phyloP scores from a whole-genome alignment of 2,888 invertebrate species.

The Drosophila fulvimacula region DNA sequence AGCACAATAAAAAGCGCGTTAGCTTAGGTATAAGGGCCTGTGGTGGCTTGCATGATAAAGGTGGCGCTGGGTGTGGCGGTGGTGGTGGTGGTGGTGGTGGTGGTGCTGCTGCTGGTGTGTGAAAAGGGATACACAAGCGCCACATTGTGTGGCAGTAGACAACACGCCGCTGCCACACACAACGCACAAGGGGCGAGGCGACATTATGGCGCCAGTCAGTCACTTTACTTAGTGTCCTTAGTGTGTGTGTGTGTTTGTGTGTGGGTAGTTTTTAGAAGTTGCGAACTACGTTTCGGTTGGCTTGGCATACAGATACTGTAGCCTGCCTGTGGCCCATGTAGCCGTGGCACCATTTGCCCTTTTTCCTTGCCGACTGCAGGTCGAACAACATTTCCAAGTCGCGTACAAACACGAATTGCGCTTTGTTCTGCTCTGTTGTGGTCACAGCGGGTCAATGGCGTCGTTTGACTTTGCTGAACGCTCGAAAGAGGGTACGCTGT shows the following conservation, averaged over 20 bases:
- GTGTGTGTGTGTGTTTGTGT: background rate
- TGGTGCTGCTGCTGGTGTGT: conserved; percentile 17
- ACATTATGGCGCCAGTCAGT: conserved; percentile 79
- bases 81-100: conserved; percentile 13
- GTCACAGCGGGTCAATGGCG: conserved; percentile 65
- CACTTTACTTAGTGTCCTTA: conserved; percentile 45
- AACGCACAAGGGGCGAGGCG: conserved; percentile 57
- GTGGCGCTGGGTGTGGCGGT: conserved; percentile 15
- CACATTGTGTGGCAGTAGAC: conserved; percentile 51
- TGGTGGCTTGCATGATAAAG: conserved; percentile 33
- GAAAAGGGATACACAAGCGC: conserved; percentile 49
- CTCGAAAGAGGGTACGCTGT: background rate
- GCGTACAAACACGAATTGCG: conserved; percentile 22
- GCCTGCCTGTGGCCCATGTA: background rate
- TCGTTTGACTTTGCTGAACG: conserved; percentile 51
- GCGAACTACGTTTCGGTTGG: conserved; percentile 19
- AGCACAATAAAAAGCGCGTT: conserved; percentile 66
- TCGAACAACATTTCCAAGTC: conserved; percentile 47
- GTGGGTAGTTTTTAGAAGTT: conserved; percentile 28
- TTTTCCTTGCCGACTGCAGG: conserved; percentile 27
- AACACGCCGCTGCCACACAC: conserved; percentile 40
- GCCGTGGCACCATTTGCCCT: conserved; percentile 44
- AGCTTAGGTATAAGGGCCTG: conserved; percentile 62
- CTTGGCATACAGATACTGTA: conserved; percentile 2
- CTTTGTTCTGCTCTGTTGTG: conserved; percentile 46